A percentile compares a stretch with the other conserved stretches of the same genome.
Evolutionary conservation across 2,113 vertebrate genomes (phyloP).

Genomic region (Lathamus discolor): DNA sequence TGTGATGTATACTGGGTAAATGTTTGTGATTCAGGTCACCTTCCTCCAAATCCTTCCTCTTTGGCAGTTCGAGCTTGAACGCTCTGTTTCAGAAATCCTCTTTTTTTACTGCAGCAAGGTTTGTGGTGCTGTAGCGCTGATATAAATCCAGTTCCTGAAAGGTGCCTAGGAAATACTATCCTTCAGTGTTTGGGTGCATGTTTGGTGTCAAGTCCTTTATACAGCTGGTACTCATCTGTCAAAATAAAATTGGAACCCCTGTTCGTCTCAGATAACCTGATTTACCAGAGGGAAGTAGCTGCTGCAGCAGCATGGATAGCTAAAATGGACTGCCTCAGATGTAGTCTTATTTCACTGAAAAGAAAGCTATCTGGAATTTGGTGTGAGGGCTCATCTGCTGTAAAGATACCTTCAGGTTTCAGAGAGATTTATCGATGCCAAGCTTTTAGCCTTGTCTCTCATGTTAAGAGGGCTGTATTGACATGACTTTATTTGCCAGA

Average conservation of each 20-base stretch:
- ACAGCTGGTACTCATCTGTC: background rate
- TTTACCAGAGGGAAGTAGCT: background rate
- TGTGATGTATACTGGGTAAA: background rate
- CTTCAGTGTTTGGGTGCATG: background rate
- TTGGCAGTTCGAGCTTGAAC: background rate
- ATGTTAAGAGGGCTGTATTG: background rate
- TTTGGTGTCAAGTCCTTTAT: background rate
- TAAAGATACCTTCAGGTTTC: background rate
- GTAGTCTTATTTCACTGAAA: background rate
- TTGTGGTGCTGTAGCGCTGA: background rate
- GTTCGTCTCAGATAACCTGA: background rate
- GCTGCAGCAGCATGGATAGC: background rate
- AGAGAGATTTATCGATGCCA: background rate
- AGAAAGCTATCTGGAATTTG: background rate
- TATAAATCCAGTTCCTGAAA: background rate
- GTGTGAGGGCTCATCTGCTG: background rate
- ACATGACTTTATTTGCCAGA: background rate
- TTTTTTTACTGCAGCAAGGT: background rate
- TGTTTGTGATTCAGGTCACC: background rate
- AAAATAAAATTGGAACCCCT: background rate
- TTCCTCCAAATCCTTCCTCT: background rate
- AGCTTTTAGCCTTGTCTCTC: background rate
- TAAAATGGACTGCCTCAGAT: background rate
- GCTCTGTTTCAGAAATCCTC: background rate
- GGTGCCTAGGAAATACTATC: background rate